Conservation (phyloP, 2,888 invertebrate species). For the Trypoxylon attenuatum region DNA sequence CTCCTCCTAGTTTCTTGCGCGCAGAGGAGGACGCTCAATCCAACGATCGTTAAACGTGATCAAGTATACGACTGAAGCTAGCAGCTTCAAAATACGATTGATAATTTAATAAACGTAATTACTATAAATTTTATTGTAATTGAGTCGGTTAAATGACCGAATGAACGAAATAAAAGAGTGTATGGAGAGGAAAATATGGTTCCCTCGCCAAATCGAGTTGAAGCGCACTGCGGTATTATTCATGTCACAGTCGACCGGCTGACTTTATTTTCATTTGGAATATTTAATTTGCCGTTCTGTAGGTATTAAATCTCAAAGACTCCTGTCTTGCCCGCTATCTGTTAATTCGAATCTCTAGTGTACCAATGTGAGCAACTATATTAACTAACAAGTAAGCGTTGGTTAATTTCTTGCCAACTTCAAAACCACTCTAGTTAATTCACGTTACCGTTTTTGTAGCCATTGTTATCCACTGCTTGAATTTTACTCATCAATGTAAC, state of each 20-base stretch:
- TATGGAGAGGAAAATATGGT: not conserved
- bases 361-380: too few species aligned
- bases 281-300: too few species aligned
- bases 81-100: slow-evolving; percentile 22
- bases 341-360: too few species aligned
- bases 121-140: slow-evolving; percentile 9
- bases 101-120: slow-evolving; percentile 9
- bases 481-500: too few species aligned
- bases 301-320: too few species aligned
- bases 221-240: not conserved
- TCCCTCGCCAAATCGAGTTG: not conserved
- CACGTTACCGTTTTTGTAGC: too few species aligned
- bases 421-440: too few species aligned
- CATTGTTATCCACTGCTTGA: too few species aligned
- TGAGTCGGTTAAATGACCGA: not conserved
- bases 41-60: slow-evolving; percentile 18
- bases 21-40: too few species aligned
- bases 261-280: not conserved
- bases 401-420: too few species aligned
- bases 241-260: not conserved
- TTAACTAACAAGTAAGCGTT: too few species aligned
- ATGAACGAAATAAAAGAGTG: not conserved
- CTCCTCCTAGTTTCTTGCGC: not conserved
- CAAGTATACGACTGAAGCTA: not conserved
- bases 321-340: too few species aligned